phyloP scores from a whole-genome alignment of 2,797 vertebrate genomes.

The Anguilla megastoma region DNA sequence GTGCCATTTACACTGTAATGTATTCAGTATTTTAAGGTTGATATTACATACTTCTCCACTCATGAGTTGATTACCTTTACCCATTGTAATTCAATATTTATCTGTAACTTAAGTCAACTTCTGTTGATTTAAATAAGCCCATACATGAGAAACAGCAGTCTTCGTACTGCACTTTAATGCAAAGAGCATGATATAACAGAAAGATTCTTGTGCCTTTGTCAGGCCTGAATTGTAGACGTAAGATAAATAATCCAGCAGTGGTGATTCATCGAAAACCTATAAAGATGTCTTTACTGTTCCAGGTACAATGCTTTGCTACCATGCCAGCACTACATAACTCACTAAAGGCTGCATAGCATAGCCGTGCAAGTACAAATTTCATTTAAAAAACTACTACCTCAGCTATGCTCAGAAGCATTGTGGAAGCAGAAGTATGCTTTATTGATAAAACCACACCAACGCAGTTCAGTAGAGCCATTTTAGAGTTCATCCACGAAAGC shows the following conservation, averaged over 20 bases:
- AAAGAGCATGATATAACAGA: not conserved
- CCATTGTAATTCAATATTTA: not conserved
- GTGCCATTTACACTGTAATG: not conserved
- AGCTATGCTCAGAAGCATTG: not conserved
- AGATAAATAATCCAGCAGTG: not conserved
- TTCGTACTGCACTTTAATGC: not conserved
- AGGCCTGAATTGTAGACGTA: not conserved
- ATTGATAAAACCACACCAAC: not conserved
- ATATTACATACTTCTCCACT: not conserved
- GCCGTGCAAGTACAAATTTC: not conserved
- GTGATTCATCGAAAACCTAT: not conserved
- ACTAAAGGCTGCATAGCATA: not conserved
- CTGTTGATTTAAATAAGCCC: not conserved
- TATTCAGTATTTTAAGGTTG: not conserved
- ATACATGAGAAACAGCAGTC: not conserved
- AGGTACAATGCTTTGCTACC: not conserved
- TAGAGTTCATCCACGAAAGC: not conserved
- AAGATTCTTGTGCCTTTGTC: not conserved
- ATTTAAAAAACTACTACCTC: not conserved
- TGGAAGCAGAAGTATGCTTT: not conserved
- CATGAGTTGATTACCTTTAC: not conserved
- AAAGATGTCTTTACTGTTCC: not conserved
- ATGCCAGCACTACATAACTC: not conserved
- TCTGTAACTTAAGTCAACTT: not conserved
- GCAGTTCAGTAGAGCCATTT: not conserved